Percentiles rank a stretch among this genome's conserved stretches.
Evolutionary conservation across 2,888 invertebrate species (phyloP).

Genomic region (Phragmatobia fuliginosa): DNA sequence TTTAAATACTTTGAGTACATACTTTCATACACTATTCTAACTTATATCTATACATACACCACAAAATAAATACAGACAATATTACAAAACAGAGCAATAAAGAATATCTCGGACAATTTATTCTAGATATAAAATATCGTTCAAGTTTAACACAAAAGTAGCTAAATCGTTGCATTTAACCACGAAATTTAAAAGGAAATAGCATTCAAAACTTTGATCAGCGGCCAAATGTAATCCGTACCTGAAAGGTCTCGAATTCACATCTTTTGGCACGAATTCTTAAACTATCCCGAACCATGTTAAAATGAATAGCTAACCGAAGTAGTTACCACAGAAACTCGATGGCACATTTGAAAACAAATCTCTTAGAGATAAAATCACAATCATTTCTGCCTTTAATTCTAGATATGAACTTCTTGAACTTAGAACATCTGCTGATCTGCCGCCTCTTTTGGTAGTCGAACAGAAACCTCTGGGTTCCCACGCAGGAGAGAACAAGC

Average conservation of each 20-base stretch:
- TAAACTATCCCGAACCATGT: conserved; percentile 65
- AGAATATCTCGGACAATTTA: conserved; percentile 2
- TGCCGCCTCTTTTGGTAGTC: no score
- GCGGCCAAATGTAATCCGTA: conserved; percentile 73
- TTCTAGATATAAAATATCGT: conserved; percentile 23
- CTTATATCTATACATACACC: no score
- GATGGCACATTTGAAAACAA: not conserved
- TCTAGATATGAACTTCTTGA: no score
- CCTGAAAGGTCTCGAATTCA: conserved; percentile 70
- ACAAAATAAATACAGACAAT: no score
- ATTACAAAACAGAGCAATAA: not conserved
- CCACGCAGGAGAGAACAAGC: no score
- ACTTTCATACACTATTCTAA: no score
- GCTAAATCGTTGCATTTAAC: conserved; percentile 53
- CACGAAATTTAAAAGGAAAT: conserved; percentile 61
- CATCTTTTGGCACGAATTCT: conserved; percentile 77
- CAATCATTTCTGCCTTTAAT: not conserved
- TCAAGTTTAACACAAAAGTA: conserved; percentile 47
- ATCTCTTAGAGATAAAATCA: not conserved
- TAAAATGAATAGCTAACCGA: conserved; percentile 53
- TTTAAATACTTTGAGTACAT: no score
- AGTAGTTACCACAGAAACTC: conserved; percentile 26
- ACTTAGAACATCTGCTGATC: no score
- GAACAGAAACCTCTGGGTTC: no score
- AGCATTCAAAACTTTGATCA: conserved; percentile 68